Percentiles rank a stretch among this genome's conserved stretches.
Evolutionary conservation across 92 coral and sea anemone genomes (phyloP).

Genomic region (Ricordea florida): DNA sequence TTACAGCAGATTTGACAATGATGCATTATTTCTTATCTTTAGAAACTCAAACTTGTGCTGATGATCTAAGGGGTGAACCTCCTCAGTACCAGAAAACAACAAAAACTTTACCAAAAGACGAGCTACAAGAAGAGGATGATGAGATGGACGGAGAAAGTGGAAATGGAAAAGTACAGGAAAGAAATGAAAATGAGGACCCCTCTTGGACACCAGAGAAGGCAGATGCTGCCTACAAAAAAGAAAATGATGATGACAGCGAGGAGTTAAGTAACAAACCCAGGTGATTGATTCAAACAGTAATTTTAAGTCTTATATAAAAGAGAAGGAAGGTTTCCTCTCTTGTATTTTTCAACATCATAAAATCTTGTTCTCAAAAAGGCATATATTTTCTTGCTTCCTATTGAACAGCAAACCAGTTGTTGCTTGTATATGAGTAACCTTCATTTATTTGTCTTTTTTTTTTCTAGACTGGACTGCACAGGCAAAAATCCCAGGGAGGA

Average conservation of each 20-base stretch:
- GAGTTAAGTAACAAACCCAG: conserved; percentile 26
- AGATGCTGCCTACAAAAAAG: conserved; percentile 31
- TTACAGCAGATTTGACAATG: conserved; percentile 6
- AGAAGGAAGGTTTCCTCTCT: too few relatives aligned
- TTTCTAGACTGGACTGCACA: conserved; percentile 21
- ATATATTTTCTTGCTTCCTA: too few relatives aligned
- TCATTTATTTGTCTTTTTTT: neutral
- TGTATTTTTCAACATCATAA: too few relatives aligned
- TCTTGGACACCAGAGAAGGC: conserved; percentile 40
- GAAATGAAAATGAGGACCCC: conserved; percentile 31
- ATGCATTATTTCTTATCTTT: conserved; percentile 4
- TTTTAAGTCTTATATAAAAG: too few relatives aligned
- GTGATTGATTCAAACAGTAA: neutral
- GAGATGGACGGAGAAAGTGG: too few relatives aligned
- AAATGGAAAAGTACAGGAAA: neutral
- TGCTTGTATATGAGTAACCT: too few relatives aligned
- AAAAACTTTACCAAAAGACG: too few relatives aligned
- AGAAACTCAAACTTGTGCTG: conserved; percentile 22
- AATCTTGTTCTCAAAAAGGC: too few relatives aligned
- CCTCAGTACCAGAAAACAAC: neutral
- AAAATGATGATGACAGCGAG: conserved; percentile 40
- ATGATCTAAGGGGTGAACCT: conserved; percentile 2
- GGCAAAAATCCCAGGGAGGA: conserved; percentile 25
- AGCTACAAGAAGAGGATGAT: too few relatives aligned
- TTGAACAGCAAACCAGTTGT: too few relatives aligned